Percentiles rank a stretch among this genome's conserved stretches.
Evolutionary conservation across 2,113 vertebrate species (phyloP).

Genomic region (Paratilapia polleni): DNA sequence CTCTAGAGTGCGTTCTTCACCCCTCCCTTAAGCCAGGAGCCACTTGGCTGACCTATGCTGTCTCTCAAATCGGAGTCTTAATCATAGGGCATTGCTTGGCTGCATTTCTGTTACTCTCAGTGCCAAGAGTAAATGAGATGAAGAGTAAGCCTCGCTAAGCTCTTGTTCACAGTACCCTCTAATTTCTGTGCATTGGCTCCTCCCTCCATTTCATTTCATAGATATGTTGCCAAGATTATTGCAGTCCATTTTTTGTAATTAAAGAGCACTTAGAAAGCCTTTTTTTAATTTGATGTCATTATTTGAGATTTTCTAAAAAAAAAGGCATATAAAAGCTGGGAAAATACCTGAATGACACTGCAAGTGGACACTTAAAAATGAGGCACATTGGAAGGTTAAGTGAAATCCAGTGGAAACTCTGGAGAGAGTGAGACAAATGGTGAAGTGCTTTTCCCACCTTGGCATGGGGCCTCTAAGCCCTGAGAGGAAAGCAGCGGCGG

Average conservation of each 20-base stretch:
- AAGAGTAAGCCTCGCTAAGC: constrained; percentile 14
- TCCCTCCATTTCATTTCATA: constrained; percentile 32
- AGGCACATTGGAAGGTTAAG: constrained; percentile 1
- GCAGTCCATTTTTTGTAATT: constrained; percentile 12
- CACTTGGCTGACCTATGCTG: constrained; percentile 66
- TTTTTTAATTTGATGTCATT: constrained; percentile 2
- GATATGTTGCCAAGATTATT: constrained; percentile 18
- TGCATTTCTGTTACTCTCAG: constrained; percentile 33
- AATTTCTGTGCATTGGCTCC: constrained; percentile 43
- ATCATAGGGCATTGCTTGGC: constrained; percentile 67
- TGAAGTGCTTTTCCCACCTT: constrained; percentile 73
- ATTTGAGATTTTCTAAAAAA: neutral
- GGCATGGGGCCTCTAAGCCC: constrained; percentile 62
- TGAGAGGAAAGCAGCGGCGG: constrained; percentile 72
- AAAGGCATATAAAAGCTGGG: neutral
- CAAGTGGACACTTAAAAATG: neutral
- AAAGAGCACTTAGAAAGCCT: neutral
- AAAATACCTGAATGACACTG: neutral
- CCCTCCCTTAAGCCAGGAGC: constrained; percentile 17
- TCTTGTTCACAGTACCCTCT: constrained; percentile 32
- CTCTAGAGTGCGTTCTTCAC: constrained; percentile 6
- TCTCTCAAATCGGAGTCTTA: constrained; percentile 51
- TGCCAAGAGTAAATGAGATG: constrained; percentile 32
- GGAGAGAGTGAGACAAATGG: constrained; percentile 68
- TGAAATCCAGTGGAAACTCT: constrained; percentile 28